These are phyloP conservation scores for Axis porcinus DNA, from an alignment of 2,113 vertebrate genomes.

Conservation along the genomic window DNA sequence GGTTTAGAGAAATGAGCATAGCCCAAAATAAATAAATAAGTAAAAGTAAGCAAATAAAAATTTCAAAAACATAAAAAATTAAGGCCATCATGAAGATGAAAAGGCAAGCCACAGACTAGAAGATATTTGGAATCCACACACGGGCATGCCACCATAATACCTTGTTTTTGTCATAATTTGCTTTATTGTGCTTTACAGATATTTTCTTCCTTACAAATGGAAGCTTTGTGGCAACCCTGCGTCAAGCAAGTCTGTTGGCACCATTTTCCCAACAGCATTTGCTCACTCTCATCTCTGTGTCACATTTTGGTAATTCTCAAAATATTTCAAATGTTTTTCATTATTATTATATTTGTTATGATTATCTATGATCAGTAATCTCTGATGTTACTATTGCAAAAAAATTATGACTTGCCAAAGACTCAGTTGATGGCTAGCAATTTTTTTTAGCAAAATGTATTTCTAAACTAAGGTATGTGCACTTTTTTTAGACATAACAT, in stretches of 20 bases:
- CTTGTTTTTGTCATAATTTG: not conserved
- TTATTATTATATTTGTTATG: not conserved
- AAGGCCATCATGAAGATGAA: not conserved
- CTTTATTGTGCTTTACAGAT: not conserved
- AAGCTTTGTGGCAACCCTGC: not conserved
- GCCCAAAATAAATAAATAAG: not conserved
- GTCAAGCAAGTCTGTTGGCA: not conserved
- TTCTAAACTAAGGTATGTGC: not conserved
- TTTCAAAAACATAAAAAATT: not conserved
- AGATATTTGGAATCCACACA: not conserved
- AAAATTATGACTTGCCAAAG: not conserved
- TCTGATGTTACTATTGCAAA: not conserved
- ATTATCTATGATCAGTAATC: not conserved
- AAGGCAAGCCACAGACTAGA: not conserved
- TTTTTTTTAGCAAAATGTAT: not conserved
- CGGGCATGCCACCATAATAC: not conserved
- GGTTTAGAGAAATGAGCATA: not conserved
- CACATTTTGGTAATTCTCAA: not conserved
- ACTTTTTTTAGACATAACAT: not conserved
- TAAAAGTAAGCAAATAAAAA: not conserved
- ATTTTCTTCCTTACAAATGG: not conserved
- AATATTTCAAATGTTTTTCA: not conserved
- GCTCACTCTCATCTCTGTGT: not conserved
- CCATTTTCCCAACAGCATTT: not conserved
- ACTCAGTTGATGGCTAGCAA: not conserved